Percentiles rank a stretch among this genome's conserved stretches.
phyloP scores from a whole-genome alignment of 2,888 invertebrate genomes.

The Latrodectus hesperus region DNA sequence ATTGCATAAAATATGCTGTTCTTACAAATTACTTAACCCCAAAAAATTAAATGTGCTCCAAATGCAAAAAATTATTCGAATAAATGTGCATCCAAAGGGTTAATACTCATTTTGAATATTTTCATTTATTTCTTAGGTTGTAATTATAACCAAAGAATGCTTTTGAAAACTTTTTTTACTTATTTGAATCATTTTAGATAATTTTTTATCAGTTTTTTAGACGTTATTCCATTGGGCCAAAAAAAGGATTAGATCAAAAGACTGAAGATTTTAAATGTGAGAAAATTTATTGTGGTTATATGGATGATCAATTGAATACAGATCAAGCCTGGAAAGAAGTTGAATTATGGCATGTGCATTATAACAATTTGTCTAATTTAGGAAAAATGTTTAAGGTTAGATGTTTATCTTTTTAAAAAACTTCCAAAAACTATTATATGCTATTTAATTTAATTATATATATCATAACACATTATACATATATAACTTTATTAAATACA shows the following conservation, averaged over 20 bases:
- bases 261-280: constrained; percentile 13
- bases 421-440: not conserved
- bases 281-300: constrained; percentile 72
- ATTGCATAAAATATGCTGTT: no score
- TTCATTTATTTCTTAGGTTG: no score
- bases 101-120: no score
- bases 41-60: no score
- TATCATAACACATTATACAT: not conserved
- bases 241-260: constrained; percentile 6
- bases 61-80: no score
- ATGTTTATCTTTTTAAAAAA: not conserved
- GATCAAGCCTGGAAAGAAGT: constrained; percentile 73
- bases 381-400: constrained; percentile 38
- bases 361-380: constrained; percentile 35
- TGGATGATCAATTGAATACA: constrained; percentile 75
- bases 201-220: constrained; percentile 27
- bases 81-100: no score
- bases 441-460: not conserved
- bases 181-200: no score
- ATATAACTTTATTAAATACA: not conserved
- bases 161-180: no score
- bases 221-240: not conserved
- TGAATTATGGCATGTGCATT: constrained; percentile 72
- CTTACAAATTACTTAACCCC: no score
- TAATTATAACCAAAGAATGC: no score